Conservation (phyloP, 2,113 vertebrate species). For the Protobothrops mucrosquamatus region DNA sequence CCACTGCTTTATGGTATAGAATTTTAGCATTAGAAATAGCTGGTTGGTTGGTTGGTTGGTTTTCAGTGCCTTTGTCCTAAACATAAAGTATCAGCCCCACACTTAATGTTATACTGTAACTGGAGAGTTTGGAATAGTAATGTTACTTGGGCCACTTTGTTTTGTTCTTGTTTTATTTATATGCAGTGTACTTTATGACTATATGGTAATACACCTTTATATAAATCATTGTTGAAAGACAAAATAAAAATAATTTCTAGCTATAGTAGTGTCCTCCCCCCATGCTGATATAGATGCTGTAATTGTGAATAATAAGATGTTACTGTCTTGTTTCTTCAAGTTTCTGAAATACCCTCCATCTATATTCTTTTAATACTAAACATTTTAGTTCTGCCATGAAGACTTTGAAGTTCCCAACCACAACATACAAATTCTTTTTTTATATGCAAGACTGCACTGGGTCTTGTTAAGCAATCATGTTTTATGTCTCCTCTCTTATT, state of each 20-base stretch:
- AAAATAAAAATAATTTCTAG: not conserved
- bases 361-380: not conserved
- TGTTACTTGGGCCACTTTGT: slow-evolving; percentile 13
- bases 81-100: slow-evolving; percentile 23
- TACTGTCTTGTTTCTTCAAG: not conserved
- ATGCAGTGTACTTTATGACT: not conserved
- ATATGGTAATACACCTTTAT: not conserved
- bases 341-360: not conserved
- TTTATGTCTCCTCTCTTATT: not conserved
- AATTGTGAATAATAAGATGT: not conserved
- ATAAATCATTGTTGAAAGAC: not conserved
- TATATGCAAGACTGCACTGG: too few relatives aligned
- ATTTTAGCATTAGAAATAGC: not conserved
- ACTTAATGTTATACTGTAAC: slow-evolving; percentile 8
- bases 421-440: not conserved
- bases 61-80: not conserved
- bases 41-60: not conserved
- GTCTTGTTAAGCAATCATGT: not conserved
- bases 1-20: not conserved
- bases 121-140: slow-evolving; percentile 18
- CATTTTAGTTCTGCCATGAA: not conserved
- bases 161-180: not conserved
- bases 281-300: not conserved
- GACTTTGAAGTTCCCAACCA: not conserved
- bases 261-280: not conserved